Base-by-base conservation (phyloP, 2,888 invertebrate species). In the Embidobia sp. region DNA sequence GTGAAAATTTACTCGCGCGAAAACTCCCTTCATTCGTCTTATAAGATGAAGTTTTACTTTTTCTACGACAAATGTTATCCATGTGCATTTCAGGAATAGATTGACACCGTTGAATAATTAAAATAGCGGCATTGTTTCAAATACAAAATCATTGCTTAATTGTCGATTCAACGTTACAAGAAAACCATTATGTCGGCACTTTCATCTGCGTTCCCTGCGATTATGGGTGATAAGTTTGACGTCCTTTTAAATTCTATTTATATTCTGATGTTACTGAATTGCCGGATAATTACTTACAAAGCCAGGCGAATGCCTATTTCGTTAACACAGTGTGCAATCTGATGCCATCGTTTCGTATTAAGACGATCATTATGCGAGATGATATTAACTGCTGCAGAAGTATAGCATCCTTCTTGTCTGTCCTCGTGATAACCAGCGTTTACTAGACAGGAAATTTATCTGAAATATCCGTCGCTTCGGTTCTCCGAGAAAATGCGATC, bases 381-480 rank as follows among this genome's bases (percentile, higher is more conserved):
- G 79, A 81, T 80, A 75, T 80, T 81, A 79, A 80, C 70, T 75
- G 75, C 55, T 66, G 49, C 53, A 37, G 80, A 78, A 79, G 69
- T 64, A 18, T 29, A 29, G 13, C 64, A 19, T 63, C 57, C 77
- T 67, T 61, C 67, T 70, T 59, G 70, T 66, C 70, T 48, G 29
- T 29, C 7, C 33, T 29, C 51, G 15, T 44, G 49, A 57, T 63
- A 66, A 35, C 37, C 22, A 59, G 53, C 59, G 48, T 48, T 74
- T 61, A 74, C 66, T 11, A 19, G 29, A 63, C 19, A 10, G 42
- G 44, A 69, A 22, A 22, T 69, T 75, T 42, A 49, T 37, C 49
- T 19, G 26, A 44, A 67, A 46, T 37, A 40, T 29, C 16, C 31
- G 48, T 31, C 64, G 16, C 26, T 44, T 44, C 5, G 15, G 4